Percentiles rank a stretch among this genome's conserved stretches.
phyloP scores from a whole-genome alignment of 2,888 invertebrate genomes.

The Dryomyza anilis region DNA sequence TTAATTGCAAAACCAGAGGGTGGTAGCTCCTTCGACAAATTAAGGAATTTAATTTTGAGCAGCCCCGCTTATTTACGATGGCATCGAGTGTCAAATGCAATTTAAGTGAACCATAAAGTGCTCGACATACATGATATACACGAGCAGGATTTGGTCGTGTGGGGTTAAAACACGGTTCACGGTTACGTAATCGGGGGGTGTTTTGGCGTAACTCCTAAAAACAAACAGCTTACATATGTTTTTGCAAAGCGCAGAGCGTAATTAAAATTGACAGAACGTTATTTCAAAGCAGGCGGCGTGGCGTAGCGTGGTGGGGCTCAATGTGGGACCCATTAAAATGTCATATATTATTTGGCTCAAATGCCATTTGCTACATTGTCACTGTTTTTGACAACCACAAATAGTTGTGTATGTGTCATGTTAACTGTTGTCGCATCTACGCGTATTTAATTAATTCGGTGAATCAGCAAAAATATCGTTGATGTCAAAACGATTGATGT shows the following conservation, averaged over 20 bases:
- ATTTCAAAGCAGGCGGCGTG: not conserved
- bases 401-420: conserved; percentile 1
- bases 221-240: conserved; percentile 17
- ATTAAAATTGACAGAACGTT: conserved; percentile 38
- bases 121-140: not conserved
- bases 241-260: conserved; percentile 21
- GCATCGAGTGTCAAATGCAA: conserved; percentile 19
- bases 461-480: not conserved
- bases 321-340: not conserved
- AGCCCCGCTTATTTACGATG: not conserved
- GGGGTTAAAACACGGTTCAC: not conserved
- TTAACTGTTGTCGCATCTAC: not conserved
- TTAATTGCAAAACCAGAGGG: conserved; percentile 46
- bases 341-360: not conserved
- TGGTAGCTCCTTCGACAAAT: conserved; percentile 35
- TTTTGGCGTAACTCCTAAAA: not conserved
- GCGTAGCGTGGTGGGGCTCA: not conserved
- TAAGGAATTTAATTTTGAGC: conserved; percentile 52
- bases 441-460: not conserved
- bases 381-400: conserved; percentile 3
- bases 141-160: not conserved
- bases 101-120: conserved; percentile 2
- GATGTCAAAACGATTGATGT: not conserved
- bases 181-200: not conserved
- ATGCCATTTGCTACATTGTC: not conserved